Evolutionary conservation across 92 coral and sea anemone species (phyloP), one percentile per base, ranked within the genome.

Genomic region (Palythoa grandis): DNA sequence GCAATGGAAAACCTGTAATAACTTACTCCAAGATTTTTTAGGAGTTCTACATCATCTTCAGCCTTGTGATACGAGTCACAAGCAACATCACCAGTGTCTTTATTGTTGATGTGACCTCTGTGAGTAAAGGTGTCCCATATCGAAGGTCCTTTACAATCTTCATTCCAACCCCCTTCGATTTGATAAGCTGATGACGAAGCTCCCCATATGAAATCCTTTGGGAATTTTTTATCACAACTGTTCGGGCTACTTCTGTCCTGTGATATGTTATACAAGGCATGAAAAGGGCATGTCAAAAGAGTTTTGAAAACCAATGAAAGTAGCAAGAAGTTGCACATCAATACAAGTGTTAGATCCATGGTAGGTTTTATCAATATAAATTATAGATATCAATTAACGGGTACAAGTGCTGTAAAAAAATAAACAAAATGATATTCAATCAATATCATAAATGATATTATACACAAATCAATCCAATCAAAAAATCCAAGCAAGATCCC

Each of bases 81-180:
- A 9, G 91, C 91, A 39, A 88, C 60, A 24, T 88, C 91, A 2
- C 91, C 91, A 3, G 91, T 88, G 25, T 83, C 79, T 7, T 88
- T 88, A 56, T 66, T 77, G 54, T 52, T 13, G 37, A 77, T 70
- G 1, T 57, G 70, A 48, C 82, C 86, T 29, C 23, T 61, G n/a
- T 88, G 91, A 15, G 80, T 83, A 60, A 68, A 88, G 39, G 39
- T 48, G 39, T 88, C 91, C 91, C 91, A 88, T 2, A 88, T 88
- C 15, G 85, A 83, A 1, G 66, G 74, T 1, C 91, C 91, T 77
- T 88, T 89, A 0, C 82, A 79, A 22, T 84, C 91, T 15, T 84
- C 74, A 29, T 77, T 71, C 91, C 91, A 89, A 2, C 80, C 91
- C 9, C 91, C 91, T 78, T 89, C 91, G n/a, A 89, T 89, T 40